Conservation (phyloP, 2,113 vertebrate genomes). For the Thamnophis sirtalis region DNA sequence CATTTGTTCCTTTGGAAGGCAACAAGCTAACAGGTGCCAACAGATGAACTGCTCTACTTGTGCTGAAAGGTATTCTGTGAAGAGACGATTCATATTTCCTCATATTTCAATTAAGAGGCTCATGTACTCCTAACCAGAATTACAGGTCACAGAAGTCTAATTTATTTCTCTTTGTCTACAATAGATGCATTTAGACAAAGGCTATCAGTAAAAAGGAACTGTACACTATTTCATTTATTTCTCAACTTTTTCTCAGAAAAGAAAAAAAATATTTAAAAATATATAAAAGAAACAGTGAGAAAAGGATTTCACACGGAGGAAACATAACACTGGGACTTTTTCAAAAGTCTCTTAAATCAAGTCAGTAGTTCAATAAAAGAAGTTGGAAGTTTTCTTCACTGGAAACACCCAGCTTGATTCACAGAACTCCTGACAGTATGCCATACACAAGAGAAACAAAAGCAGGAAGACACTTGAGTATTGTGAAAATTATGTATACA, state of each 20-base stretch:
- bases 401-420: constrained; percentile 4
- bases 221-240: not conserved
- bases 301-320: not conserved
- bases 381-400: constrained; percentile 13
- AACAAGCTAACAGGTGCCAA: not conserved
- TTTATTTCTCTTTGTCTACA: not conserved
- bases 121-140: not conserved
- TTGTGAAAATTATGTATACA: not conserved
- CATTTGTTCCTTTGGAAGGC: not conserved
- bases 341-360: not conserved
- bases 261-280: not conserved
- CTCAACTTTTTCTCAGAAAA: not conserved
- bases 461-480: not conserved
- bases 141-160: not conserved
- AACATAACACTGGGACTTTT: not conserved
- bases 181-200: not conserved
- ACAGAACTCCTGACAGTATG: not conserved
- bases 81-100: not conserved
- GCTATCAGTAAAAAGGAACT: not conserved
- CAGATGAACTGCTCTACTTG: not conserved
- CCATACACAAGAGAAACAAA: not conserved
- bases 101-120: not conserved
- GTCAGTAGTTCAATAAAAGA: not conserved
- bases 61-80: not conserved
- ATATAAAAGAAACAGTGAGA: not conserved